Evolutionary conservation across 2,113 vertebrate species (phyloP), one percentile per base, ranked within the genome.

Genomic region (Sander vitreus): DNA sequence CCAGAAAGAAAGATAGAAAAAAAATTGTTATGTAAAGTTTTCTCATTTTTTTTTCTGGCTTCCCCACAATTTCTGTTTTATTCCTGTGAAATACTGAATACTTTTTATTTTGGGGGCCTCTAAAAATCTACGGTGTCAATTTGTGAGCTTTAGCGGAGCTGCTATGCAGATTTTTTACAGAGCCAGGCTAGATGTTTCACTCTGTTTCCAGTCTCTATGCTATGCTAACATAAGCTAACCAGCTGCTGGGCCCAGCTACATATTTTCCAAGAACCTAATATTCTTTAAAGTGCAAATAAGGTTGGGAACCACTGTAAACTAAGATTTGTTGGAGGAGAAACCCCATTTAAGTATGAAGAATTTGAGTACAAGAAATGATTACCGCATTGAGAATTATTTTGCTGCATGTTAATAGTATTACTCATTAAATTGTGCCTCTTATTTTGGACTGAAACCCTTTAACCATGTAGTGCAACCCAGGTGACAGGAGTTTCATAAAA

Each of bases 401-500:
- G 60, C 16, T 18, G 43, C 67, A 55, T 0, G 3, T 43, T 57
- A 25, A 39, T 30, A 27, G 30, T 19, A 21, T 39, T 2, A 33
- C 18, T 25, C 33, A n/a, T 13, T 54, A 6, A 50, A 58, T 2
- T 13, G 27, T 43, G 10, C 6, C 23, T 23, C 30, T 78, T 21
- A 18, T 54, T 54, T 53, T 60, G 73, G 57, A 63, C 27, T 13
- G 18, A 80, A 69, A 72, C 13, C 18, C 16, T 36, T 59, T 7
- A 60, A 60, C 12, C 43, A 9, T 39, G 15, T 16, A 54, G 59
- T 81, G 63, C 33, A 64, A 57, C 36, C 73, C 15, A 53, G 18
- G 27, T 58, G 47, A 48, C 36, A 81, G 50, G 43, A 77, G 53
- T 53, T 73, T 81, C 54, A 21, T 67, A 13, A 57, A 16, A 36